Conservation (phyloP, 2,888 invertebrate genomes). For the Embidobia sp. region DNA sequence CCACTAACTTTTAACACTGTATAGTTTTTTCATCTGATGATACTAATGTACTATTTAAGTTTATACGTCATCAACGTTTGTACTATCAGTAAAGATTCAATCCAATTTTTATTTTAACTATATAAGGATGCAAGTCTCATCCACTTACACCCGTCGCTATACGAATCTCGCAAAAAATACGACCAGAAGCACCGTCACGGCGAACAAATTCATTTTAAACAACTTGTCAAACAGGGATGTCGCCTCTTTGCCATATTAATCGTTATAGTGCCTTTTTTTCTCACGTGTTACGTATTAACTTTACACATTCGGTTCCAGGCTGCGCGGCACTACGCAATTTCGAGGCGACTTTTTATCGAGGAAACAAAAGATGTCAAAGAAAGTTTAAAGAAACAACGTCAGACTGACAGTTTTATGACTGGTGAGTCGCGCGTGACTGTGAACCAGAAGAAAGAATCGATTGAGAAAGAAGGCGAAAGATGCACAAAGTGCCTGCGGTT, state of each 20-base stretch:
- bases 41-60: too few relatives aligned
- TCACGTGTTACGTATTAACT: conserved; percentile 31
- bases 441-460: conserved; percentile 28
- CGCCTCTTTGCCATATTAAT: conserved; percentile 29
- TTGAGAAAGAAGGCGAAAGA: conserved; percentile 48
- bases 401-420: conserved; percentile 21
- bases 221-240: background rate
- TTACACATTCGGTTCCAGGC: conserved; percentile 42
- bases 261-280: conserved; percentile 54
- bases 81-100: too few relatives aligned
- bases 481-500: conserved; percentile 49
- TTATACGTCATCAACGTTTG: too few relatives aligned
- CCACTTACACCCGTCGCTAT: conserved; percentile 16
- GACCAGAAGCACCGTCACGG: conserved; percentile 26
- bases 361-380: background rate
- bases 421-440: conserved; percentile 24
- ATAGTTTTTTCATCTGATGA: too few relatives aligned
- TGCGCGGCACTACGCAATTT: conserved; percentile 29
- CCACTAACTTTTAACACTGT: too few relatives aligned
- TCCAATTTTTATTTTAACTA: too few relatives aligned
- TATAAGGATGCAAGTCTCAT: conserved; percentile 6
- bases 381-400: background rate
- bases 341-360: conserved; percentile 25
- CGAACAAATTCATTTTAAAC: background rate
- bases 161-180: conserved; percentile 16